Percentiles rank a stretch among this genome's conserved stretches.
Evolutionary conservation across 2,797 vertebrate genomes (phyloP).

Genomic region (Pipistrellus pipistrellus): DNA sequence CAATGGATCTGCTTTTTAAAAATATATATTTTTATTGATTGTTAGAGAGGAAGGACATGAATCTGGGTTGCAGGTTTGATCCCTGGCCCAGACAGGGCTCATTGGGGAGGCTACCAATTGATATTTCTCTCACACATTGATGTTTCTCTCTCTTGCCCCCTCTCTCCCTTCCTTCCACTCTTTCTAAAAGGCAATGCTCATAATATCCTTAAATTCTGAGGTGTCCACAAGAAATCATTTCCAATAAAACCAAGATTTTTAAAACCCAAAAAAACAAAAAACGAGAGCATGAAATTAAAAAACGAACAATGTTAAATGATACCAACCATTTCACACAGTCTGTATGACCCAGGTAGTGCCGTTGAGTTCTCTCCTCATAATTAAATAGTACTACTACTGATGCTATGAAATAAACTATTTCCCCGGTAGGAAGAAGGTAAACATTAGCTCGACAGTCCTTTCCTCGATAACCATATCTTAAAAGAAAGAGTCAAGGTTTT

Average conservation of each 20-base stretch:
- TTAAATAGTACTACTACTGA: slow-evolving; percentile 97
- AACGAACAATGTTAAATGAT: slow-evolving; percentile 18
- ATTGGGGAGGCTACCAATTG: no score
- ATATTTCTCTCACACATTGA: no score
- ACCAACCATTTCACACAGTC: slow-evolving; percentile 99
- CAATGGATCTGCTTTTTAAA: neutral
- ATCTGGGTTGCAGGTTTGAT: no score
- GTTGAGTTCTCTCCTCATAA: slow-evolving; percentile 96
- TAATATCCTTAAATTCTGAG: slow-evolving; percentile 15
- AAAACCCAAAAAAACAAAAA: neutral
- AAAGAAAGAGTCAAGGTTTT: slow-evolving; percentile 85
- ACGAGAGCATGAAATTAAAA: neutral
- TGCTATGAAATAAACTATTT: slow-evolving; percentile 98
- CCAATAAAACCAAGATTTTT: slow-evolving; percentile 8
- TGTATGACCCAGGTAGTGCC: slow-evolving; percentile 97
- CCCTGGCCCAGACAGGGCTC: no score
- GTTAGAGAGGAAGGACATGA: no score
- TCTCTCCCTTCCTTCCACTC: no score
- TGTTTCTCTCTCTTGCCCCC: no score
- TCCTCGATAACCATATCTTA: slow-evolving; percentile 96
- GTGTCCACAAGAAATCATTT: slow-evolving; percentile 36
- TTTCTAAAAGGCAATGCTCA: neutral
- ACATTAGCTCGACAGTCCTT: slow-evolving; percentile 97
- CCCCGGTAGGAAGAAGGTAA: slow-evolving; percentile 97
- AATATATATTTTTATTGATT: no score